Base-by-base conservation (phyloP, 2,113 vertebrate species). In the Elephantulus edwardii region DNA sequence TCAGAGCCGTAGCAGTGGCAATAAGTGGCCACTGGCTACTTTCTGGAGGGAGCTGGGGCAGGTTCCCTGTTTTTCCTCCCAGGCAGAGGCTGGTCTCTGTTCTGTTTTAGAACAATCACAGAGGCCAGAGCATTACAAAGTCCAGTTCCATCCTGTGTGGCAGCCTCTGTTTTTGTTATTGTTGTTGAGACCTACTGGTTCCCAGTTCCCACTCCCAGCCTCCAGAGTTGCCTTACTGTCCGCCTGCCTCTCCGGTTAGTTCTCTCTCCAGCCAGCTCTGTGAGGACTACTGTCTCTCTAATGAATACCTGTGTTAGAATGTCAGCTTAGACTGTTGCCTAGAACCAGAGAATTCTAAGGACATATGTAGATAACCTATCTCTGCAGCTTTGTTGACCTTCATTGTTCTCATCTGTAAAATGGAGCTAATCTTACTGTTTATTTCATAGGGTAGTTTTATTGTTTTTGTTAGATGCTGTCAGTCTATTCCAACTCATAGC, bases 121-220 rank as follows among this genome's bases (percentile, higher is more conserved):
- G 38, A 62, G 40, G 24, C 20, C 16, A 46, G 40, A 52, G 19
- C 12, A 5, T 5, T 6, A 7, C 0, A 1, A 35, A 20, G 40
- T 30, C 70, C 20, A 64, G 22, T 44, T 52, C 33, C 24, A 13
- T n/a, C 9, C 12, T 0, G 0, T 20, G 56, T 0, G 6, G 50
- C 26, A 56, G 35, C 68, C 50, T 60, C 58, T 46, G 22, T 40
- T n/a, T 35, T 1, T 11, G 10, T 82, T 68, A 10, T 20, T 42
- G 82, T 22, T 35, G 14, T 5, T 14, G 44, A 56, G 46, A 68
- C 4, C 40, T 11, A 19, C 70, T 33, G 8, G 24, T 30, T 40
- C 56, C 52, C 75, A 24, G 62, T 28, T 52, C 62, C 30, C 35
- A 28, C n/a, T 44, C 62, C 38, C 60, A 71, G 33, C 38, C 40